phyloP scores from a whole-genome alignment of 1,140 invertebrate genomes.

The Caenorhabditis brenneri region DNA sequence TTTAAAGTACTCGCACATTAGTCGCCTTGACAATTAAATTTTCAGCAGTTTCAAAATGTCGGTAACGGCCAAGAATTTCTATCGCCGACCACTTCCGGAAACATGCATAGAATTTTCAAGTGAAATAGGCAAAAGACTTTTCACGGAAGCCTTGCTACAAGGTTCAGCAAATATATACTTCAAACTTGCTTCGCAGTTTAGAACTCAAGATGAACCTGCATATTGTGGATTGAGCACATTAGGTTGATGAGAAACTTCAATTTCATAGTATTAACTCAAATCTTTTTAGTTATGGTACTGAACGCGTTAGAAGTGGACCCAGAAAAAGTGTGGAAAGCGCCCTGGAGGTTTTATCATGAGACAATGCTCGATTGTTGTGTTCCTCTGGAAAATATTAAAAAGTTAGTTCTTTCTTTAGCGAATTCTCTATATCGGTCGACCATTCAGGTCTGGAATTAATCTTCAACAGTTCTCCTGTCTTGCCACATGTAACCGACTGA shows the following conservation, averaged over 20 bases:
- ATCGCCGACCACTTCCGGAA: conserved; percentile 68
- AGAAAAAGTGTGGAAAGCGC: conserved; percentile 71
- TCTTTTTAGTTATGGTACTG: conserved; percentile 63
- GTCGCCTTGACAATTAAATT: background rate
- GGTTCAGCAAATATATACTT: conserved; percentile 71
- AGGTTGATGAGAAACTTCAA: conserved; percentile 59
- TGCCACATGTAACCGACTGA: conserved; percentile 50
- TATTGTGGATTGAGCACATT: conserved; percentile 72
- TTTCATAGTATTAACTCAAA: background rate
- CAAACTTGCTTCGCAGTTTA: conserved; percentile 71
- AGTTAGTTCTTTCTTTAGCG: conserved; percentile 11
- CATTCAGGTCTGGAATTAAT: conserved; percentile 47
- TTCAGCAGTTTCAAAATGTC: conserved; percentile 38
- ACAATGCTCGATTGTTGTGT: conserved; percentile 72
- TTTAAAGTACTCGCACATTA: background rate
- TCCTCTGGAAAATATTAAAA: conserved; percentile 62
- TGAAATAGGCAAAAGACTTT: conserved; percentile 70
- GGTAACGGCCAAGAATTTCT: conserved; percentile 64
- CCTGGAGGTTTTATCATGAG: conserved; percentile 72
- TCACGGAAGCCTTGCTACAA: conserved; percentile 66
- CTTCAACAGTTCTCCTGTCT: conserved; percentile 48
- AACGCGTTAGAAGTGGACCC: conserved; percentile 72
- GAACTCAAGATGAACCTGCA: conserved; percentile 72
- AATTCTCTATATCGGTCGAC: background rate
- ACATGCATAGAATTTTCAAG: conserved; percentile 71